Evolutionary conservation across 2,113 vertebrate genomes (phyloP).

Genomic region (Pteruthius melanotis): DNA sequence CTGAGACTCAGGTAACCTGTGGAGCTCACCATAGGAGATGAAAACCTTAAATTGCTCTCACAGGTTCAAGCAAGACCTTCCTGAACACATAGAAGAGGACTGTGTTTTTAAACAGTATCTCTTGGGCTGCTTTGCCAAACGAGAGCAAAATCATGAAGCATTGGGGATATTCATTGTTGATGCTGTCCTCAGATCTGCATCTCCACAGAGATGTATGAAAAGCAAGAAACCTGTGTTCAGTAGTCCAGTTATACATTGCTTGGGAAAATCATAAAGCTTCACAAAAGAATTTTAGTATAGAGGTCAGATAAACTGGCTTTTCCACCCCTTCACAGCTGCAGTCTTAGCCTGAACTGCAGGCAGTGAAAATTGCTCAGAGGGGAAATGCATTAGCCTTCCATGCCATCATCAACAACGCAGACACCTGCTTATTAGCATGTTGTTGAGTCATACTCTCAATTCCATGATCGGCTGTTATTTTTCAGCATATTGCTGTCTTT

Average conservation of each 20-base stretch:
- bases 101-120: neutral
- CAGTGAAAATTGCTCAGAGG: neutral
- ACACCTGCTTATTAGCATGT: neutral
- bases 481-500: slow-evolving; percentile 16
- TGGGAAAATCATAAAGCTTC: neutral
- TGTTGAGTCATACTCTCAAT: neutral
- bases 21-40: neutral
- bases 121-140: neutral
- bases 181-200: neutral
- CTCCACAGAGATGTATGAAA: neutral
- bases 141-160: neutral
- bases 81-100: rapidly evolving
- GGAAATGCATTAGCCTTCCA: neutral
- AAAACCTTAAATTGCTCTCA: neutral
- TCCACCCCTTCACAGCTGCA: neutral
- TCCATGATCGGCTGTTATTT: slow-evolving; percentile 1
- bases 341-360: neutral
- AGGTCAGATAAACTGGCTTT: neutral
- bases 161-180: neutral
- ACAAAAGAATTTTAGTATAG: neutral
- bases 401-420: neutral
- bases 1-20: neutral
- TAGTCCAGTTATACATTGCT: neutral
- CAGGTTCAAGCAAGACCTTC: neutral
- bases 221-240: neutral